These are phyloP conservation scores for Pseudomyrmex dendroicus DNA, from an alignment of 1,140 invertebrate species.

Conservation along the genomic window DNA sequence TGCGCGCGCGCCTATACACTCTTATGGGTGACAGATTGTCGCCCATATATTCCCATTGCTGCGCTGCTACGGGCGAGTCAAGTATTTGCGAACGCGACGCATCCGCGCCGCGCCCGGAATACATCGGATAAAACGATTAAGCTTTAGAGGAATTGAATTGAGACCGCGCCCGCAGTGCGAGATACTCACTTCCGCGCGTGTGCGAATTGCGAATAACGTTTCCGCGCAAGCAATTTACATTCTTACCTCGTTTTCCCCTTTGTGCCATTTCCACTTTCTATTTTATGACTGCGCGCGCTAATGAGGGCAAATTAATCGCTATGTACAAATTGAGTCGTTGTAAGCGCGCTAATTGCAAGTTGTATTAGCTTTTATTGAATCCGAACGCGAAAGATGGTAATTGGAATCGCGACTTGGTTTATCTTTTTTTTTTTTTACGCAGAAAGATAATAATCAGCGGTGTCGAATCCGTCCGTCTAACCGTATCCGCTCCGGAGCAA, in stretches of 20 bases:
- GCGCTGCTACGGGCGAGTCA: neutral
- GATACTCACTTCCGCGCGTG: constrained; percentile 25
- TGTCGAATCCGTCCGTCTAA: constrained; percentile 1
- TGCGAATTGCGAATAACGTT: constrained; percentile 51
- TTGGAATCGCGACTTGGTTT: too few species aligned
- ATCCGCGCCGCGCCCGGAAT: constrained; percentile 20
- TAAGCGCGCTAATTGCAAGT: too few species aligned
- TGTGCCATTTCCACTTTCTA: too few species aligned
- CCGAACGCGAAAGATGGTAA: too few species aligned
- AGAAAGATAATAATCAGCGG: neutral
- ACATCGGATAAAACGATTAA: constrained; percentile 57
- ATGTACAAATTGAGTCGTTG: too few species aligned
- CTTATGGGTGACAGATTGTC: constrained; percentile 24
- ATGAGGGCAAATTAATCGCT: too few species aligned
- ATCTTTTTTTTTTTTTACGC: too few species aligned
- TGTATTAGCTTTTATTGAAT: too few species aligned
- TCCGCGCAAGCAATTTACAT: neutral
- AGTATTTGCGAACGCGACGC: constrained; percentile 41
- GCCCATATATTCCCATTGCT: constrained; percentile 18
- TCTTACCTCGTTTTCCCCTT: constrained; percentile 6
- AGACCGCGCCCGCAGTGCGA: constrained; percentile 3
- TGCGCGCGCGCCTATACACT: neutral
- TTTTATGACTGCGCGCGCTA: too few species aligned
- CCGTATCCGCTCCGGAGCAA: neutral
- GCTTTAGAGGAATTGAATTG: constrained; percentile 47